phyloP scores from a whole-genome alignment of 2,888 invertebrate genomes.

The Incurvaria masculella region DNA sequence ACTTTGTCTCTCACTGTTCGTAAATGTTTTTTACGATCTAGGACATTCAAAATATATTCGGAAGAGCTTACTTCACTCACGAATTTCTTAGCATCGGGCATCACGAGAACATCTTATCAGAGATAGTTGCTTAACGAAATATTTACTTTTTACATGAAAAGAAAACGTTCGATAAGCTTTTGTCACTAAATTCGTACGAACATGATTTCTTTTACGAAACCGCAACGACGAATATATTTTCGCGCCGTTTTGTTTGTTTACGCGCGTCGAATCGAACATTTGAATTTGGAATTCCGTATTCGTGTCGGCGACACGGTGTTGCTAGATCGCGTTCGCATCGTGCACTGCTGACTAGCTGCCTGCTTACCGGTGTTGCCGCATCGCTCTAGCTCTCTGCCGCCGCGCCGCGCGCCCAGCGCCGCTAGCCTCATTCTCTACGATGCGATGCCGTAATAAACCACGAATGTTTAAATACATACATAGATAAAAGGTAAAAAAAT shows the following conservation, averaged over 20 bases:
- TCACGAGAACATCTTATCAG: not conserved
- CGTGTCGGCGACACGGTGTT: not conserved
- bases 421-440: not conserved
- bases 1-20: not conserved
- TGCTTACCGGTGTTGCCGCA: not conserved
- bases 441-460: not conserved
- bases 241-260: not conserved
- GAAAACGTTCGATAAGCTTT: not conserved
- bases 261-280: not conserved
- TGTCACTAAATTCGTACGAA: not conserved
- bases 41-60: no score
- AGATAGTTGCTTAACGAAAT: not conserved
- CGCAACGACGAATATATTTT: not conserved
- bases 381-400: not conserved
- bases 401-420: not conserved
- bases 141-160: not conserved
- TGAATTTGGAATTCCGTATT: not conserved
- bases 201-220: not conserved
- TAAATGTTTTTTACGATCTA: no score
- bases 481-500: no score
- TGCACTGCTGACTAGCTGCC: not conserved
- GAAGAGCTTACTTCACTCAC: constrained; percentile 1
- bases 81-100: constrained; percentile 7
- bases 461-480: no score
- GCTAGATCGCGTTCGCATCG: not conserved